Evolutionary conservation across 2,888 invertebrate species (phyloP), one percentile per base, ranked within the genome.

Genomic region (Octonoba sinensis): DNA sequence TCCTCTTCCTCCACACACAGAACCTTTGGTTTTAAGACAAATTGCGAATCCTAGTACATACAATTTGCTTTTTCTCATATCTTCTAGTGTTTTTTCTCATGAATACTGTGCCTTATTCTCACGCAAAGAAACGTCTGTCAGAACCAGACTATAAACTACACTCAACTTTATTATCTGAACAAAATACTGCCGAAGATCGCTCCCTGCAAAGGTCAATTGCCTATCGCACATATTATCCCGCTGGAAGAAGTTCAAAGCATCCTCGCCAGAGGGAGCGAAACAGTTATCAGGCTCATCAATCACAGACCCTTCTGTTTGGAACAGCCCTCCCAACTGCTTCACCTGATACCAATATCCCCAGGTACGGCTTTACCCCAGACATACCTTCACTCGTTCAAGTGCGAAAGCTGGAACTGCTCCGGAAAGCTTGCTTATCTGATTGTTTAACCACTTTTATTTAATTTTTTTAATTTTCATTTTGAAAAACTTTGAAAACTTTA

Each of bases 221-320:
- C 57, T 70, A 65, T 71, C 60, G 70, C 57, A 47, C 44, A 36
- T 46, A 36, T 27, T 15, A 57, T 22, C 18, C 57, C 15, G 69
- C 8, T 49, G 44, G 56, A 47, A 51, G 24, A 47, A 64, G 27
- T 70, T 56, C 51, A 69, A 46, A 62, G 16, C 36, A 73, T 64
- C 27, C 16, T 54, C 69, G 54, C 44, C 56, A 57, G 47, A 36
- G 77, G 64, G 69, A 56, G 46, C 27, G 27, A 49, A 46, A 57
- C 71, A 65, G 57, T 71, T 77, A 71, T 77, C 65, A 20, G 47
- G 49, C 49, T 62, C 71, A 77, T 77, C 77, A 44, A 71, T 77
- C 77, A 77, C 64, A 47, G 70, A 49, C 56, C 64, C 24, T n/a
- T 46, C 62, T 44, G 11, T 8, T 8, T n/a, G 36, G 36, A 36